phyloP scores from a whole-genome alignment of 1,140 invertebrate genomes.

The Diorhabda sublineata region DNA sequence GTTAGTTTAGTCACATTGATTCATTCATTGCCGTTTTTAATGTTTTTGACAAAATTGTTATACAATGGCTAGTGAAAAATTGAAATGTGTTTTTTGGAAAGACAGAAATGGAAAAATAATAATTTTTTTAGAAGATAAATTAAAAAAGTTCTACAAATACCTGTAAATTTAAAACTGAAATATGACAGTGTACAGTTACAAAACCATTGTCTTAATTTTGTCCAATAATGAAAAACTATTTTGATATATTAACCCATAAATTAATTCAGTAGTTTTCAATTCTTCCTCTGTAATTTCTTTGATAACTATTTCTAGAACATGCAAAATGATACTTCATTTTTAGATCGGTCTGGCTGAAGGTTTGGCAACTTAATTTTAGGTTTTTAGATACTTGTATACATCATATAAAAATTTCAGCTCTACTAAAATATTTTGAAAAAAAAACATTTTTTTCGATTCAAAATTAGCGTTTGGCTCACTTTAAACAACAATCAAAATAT shows the following conservation, averaged over 20 bases:
- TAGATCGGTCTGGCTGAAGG: constrained; percentile 4
- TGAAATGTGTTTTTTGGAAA: no score
- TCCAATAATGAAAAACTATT: constrained; percentile 18
- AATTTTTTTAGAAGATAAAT: no score
- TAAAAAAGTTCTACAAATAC: no score
- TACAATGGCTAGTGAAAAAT: no score
- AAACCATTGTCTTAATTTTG: constrained; percentile 11
- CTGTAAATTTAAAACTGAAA: no score
- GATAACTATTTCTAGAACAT: constrained; percentile 21
- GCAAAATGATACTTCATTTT: constrained; percentile 13
- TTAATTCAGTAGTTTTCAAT: constrained; percentile 10
- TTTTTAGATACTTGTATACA: constrained; percentile 16
- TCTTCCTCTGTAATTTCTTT: constrained; percentile 18
- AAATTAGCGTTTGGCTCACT: constrained; percentile 22
- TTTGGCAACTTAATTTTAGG: constrained; percentile 10
- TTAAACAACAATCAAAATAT: constrained; percentile 20
- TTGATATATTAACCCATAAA: constrained; percentile 15
- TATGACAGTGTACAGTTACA: no score
- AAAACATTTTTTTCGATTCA: constrained; percentile 3
- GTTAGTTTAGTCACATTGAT: no score
- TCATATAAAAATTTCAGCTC: constrained; percentile 14
- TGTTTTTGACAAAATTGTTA: no score
- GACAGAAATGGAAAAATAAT: no score
- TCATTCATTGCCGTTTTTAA: no score
- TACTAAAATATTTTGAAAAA: constrained; percentile 22